Percentiles rank a stretch among this genome's conserved stretches.
These are phyloP conservation scores for Equus quagga DNA, from an alignment of 2,113 vertebrate species.

Conservation along the genomic window DNA sequence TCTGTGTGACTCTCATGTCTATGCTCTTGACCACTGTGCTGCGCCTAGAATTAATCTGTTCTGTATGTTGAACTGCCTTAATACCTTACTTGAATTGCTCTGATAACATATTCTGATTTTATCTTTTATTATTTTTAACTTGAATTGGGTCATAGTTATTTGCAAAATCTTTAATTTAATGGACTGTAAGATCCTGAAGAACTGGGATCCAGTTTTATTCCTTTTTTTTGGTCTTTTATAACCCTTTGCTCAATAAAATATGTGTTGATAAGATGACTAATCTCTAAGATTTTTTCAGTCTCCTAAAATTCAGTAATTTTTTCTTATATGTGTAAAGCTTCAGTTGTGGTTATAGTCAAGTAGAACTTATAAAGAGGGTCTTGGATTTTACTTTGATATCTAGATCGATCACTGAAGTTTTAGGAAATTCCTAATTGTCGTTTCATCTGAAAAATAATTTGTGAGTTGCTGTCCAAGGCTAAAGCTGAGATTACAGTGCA, in stretches of 20 bases:
- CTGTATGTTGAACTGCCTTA: background rate
- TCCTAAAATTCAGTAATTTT: background rate
- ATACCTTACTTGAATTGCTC: background rate
- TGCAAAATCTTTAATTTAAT: background rate
- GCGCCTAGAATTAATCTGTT: background rate
- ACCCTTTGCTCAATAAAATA: background rate
- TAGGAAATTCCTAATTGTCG: conserved; percentile 21
- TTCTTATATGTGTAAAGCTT: background rate
- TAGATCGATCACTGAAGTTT: background rate
- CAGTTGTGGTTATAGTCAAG: background rate
- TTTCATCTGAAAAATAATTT: background rate
- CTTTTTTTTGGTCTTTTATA: background rate
- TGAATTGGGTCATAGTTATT: background rate
- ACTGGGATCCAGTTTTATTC: background rate
- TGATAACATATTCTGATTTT: background rate
- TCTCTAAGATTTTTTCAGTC: background rate
- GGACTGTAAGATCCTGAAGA: background rate
- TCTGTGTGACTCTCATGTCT: background rate
- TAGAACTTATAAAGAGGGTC: background rate
- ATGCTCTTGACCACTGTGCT: background rate
- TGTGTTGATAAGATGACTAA: background rate
- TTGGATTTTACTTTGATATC: background rate
- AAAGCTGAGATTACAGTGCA: background rate
- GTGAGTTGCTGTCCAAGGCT: background rate
- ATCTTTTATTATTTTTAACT: background rate